Conservation (phyloP, 2,797 vertebrate species). For the Masticophis lateralis region DNA sequence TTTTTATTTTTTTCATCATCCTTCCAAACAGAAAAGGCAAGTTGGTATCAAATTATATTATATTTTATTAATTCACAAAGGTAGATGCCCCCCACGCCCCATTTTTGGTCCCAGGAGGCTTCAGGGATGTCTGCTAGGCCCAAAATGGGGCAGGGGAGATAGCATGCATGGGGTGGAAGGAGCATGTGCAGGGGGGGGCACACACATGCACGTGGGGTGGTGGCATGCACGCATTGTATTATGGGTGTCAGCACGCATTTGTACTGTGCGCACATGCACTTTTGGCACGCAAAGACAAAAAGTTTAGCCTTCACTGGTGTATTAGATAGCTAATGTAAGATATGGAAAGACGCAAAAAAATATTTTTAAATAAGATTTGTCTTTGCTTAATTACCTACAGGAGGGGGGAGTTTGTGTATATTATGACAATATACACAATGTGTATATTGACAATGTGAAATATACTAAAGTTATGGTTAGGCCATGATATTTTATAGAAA, state of each 20-base stretch:
- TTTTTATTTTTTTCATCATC: not conserved
- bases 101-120: too few species aligned
- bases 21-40: not conserved
- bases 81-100: too few species aligned
- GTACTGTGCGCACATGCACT: too few species aligned
- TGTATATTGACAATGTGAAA: not conserved
- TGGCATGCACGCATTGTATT: too few species aligned
- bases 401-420: not conserved
- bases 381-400: not conserved
- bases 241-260: too few species aligned
- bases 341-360: not conserved
- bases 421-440: not conserved
- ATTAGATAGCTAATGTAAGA: not conserved
- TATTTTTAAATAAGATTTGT: not conserved
- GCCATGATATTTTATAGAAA: not conserved
- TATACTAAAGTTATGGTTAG: not conserved
- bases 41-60: not conserved
- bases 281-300: too few species aligned
- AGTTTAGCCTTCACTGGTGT: not conserved
- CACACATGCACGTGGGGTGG: too few species aligned
- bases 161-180: too few species aligned
- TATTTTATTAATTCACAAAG: not conserved
- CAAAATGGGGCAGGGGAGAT: too few species aligned
- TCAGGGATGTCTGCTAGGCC: too few species aligned
- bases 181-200: too few species aligned